Evolutionary conservation across 2,888 invertebrate genomes (phyloP).

Genomic region (Meteorus cinctellus): DNA sequence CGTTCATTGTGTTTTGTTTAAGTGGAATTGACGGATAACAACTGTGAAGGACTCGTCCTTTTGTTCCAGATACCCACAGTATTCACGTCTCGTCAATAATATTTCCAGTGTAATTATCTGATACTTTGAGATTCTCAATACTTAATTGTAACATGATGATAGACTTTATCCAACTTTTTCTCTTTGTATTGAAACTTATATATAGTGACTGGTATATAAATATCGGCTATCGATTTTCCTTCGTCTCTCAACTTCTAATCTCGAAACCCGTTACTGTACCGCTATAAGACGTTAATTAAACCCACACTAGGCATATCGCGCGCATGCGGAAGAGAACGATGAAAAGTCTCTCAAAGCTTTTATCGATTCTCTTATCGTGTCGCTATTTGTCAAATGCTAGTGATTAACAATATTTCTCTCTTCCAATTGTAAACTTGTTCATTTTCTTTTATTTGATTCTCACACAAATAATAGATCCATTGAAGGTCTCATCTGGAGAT

Average conservation of each 20-base stretch:
- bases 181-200: not conserved
- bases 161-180: conserved; percentile 2
- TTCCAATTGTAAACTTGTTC: not conserved
- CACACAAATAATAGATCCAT: too few species aligned
- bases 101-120: not conserved
- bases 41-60: not conserved
- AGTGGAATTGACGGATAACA: too few species aligned
- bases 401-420: conserved; percentile 19
- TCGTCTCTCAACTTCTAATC: conserved; percentile 48
- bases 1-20: too few species aligned
- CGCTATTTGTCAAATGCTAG: conserved; percentile 25
- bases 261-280: conserved; percentile 32
- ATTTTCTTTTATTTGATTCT: too few species aligned
- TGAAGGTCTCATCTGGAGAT: too few species aligned
- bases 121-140: conserved; percentile 12
- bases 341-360: not conserved
- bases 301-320: conserved; percentile 21
- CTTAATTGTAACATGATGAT: conserved; percentile 25
- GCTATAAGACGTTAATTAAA: conserved; percentile 32
- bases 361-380: conserved; percentile 32
- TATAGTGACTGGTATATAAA: not conserved
- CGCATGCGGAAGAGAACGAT: conserved; percentile 32
- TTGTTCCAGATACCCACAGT: not conserved
- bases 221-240: conserved; percentile 48
- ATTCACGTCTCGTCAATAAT: not conserved